Evolutionary conservation across 2,888 invertebrate genomes (phyloP), one percentile per base, ranked within the genome.

Genomic region (Pachliopta kotzebuea): DNA sequence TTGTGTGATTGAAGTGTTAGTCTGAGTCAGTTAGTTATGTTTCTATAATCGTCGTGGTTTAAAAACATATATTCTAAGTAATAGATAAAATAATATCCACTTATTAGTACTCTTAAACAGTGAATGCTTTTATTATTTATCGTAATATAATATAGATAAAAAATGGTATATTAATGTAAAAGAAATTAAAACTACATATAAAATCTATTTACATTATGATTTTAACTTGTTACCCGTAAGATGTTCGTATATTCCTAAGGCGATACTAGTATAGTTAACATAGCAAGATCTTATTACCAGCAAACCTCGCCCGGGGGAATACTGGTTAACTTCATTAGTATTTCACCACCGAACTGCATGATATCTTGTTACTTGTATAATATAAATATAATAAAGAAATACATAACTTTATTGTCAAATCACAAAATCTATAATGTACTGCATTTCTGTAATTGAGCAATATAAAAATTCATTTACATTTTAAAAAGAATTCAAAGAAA

Each of bases 271-370:
- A 81, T 86, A 84, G 86, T 86, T 81, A 80, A 79, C 81, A 76
- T 74, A 74, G 74, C 71, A 76, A 75, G 74, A 74, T 86, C 85
- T 87, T 87, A 88, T 88, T 88, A 88, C 85, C 77, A 78, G 71
- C 80, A 77, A 81, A 78, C 81, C 79, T 77, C 83, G 85, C 83
- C 77, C 80, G 78, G 79, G 76, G 80, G 76, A 79, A 85, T 83
- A 81, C 83, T 83, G 86, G 88, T 89, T 91, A 90, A 90, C 90
- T 91, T 90, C 90, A 91, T 91, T 91, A 91, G 86, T 78, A 79
- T 78, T 84, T 76, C 77, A 85, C 81, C 90, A 89, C 88, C 90
- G 90, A 90, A 88, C 88, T 89, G 88, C 90, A 89, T 90, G 90
- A 90, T 52, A 52, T 21, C 50, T 14, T 21, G 21, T n/a, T 21